Base-by-base conservation (phyloP, 2,888 invertebrate genomes). In the Nomada ferruginata region DNA sequence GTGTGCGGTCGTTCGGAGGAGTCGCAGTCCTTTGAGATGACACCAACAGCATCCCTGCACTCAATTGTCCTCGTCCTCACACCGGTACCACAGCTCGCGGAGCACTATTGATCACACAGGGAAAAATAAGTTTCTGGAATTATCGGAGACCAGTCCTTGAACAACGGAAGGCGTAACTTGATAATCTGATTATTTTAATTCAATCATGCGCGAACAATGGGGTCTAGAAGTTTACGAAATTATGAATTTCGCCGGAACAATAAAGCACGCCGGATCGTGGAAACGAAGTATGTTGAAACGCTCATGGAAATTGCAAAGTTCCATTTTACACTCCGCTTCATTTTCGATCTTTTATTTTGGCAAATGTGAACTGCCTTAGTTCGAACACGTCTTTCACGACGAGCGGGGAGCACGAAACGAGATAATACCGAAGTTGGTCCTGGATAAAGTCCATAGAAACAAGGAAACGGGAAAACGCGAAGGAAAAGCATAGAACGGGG, bases 1-100 rank as follows among this genome's bases (percentile, higher is more conserved):
- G 95, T 95, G 76, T 95, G 95, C 0, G 97, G 98, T 91, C 96
- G 95, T 76, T 95, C 94, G 15, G 94, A 93, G 1, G 95, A 95
- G 88, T 97, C 96, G 91, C 98, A 98, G 89, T 96, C 94, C 76
- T 89, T 87, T 42, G 94, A 92, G 50, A 91, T 87, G 61, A 90
- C 87, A 26, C 92, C 92, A 70, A 92, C 92, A 36, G 92, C 93
- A 76, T 95, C 96, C 79, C 96, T 95, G 92, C 98, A 98, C 91
- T 97, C 96, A 69, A 98, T 97, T 52, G 96, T 96, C 23, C 98
- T 95, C 36, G 96, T 96, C 94, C 97, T 97, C 50, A 97, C 95
- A 0, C 98, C 98, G 92, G 96, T 97, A 13, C 98, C 98, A 92
- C 98, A 99, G 13, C 97, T 97, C 13, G 97, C 97, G n/a, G 98